These are phyloP conservation scores for Tragelaphus strepsiceros DNA, from an alignment of 2,113 vertebrate genomes.

Conservation along the genomic window DNA sequence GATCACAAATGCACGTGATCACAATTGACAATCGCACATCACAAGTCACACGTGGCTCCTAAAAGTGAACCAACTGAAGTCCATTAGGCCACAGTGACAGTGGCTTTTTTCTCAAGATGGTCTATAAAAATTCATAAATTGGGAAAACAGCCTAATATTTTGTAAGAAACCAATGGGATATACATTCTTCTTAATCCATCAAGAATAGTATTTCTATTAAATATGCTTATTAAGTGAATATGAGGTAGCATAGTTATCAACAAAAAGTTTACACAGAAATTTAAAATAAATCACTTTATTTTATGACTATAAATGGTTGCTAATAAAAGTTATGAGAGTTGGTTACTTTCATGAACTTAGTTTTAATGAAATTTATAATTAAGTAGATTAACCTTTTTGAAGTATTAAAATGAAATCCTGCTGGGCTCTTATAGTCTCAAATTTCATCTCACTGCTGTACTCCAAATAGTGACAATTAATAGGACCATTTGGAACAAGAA, in stretches of 20 bases:
- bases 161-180: background rate
- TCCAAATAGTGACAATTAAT: background rate
- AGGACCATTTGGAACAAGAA: background rate
- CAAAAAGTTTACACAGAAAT: background rate
- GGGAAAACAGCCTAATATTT: background rate
- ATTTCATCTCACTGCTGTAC: background rate
- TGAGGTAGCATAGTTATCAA: background rate
- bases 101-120: background rate
- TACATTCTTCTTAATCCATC: background rate
- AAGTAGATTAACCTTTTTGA: background rate
- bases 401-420: background rate
- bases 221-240: background rate
- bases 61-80: background rate
- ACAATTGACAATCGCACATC: background rate
- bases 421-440: background rate
- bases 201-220: background rate
- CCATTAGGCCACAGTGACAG: background rate
- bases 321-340: background rate
- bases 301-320: background rate
- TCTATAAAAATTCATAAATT: background rate
- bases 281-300: background rate
- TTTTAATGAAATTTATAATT: background rate
- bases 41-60: background rate
- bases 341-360: background rate
- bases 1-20: background rate